Evolutionary conservation across 2,113 vertebrate species (phyloP), one percentile per base, ranked within the genome.

Genomic region (Callithrix jacchus): DNA sequence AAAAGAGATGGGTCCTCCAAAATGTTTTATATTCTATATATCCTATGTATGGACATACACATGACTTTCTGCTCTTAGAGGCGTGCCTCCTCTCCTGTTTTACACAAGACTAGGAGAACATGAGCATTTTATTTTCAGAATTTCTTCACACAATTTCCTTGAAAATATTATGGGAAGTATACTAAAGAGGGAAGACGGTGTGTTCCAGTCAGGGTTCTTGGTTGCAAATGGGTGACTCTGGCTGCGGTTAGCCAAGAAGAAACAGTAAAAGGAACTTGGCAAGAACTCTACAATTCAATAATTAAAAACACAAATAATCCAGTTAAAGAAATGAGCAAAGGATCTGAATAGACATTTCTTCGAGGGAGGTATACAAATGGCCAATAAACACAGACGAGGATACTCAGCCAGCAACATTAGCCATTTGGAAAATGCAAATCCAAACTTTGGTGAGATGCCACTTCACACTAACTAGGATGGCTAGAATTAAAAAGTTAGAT

Each of bases 221-320:
- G 45, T 87, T 71, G 58, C 37, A 89, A 82, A 52, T 18, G 40
- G 14, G 58, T 52, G 42, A 68, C 35, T 73, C 12, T 54, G 52
- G 27, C 80, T 90, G 27, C 94, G 54, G 74, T 94, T 52, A 83
- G 30, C 74, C 73, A 61, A 85, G 87, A 74, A 84, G 45, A 93
- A 97, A 40, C 68, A 76, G 64, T 79, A 64, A 87, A 70, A 82
- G 5, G 27, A 81, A 47, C 21, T 35, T 86, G 79, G 61, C 25
- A 92, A 82, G 58, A 79, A 83, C 42, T 74, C 49, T 79, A 7
- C 13, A 45, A 32, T 94, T 96, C 32, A 95, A 4, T 92, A 54
- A 27, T 45, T 45, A 42, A 89, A 94, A 79, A 77, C 25, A 58
- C 25, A 93, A 11, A 61, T 79, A 52, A 76, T 42, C 14, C 45